Evolutionary conservation across 2,888 invertebrate genomes (phyloP), one percentile per base, ranked within the genome.

Genomic region (Pachliopta kotzebuea): DNA sequence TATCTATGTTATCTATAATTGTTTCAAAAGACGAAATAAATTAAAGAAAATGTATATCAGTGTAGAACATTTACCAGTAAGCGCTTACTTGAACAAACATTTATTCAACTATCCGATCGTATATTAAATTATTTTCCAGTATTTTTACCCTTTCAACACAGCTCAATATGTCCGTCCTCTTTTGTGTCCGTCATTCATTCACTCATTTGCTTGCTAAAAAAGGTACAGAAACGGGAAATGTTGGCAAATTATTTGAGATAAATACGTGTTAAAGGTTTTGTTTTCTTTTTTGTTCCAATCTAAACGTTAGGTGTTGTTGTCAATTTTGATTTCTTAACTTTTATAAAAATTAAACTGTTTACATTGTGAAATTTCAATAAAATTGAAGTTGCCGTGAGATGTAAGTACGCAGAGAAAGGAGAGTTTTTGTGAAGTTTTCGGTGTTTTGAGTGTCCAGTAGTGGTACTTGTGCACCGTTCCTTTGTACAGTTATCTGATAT

Each of bases 221-320:
- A 85, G 83, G 81, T 78, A 78, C 72, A 80, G 80, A 82, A 85
- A 81, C 79, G 77, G 85, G 83, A 88, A 87, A 86, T 88, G 85
- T 90, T 90, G 89, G 90, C 88, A 85, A 88, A 86, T 86, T 88
- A 80, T 71, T 80, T 79, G 75, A 79, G 83, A 81, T 82, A 82
- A 76, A 82, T 86, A 85, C 84, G 85, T 86, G 85, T 78, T 86
- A 84, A 78, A 79, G 78, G 81, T 82, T 80, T 76, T 73, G 76
- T 79, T 77, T 73, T 76, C 69, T 70, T 72, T 75, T 74, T 72
- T 73, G 76, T 76, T 66, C 68, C 69, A 66, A 71, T 75, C 74
- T 68, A 68, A 63, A 58, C 66, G 53, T 71, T 74, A 71, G 70
- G 62, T 69, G 68, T 67, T 68, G 74, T 74, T 73, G 24, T 67